phyloP scores from a whole-genome alignment of 2,888 invertebrate species.

The Laothoe populi region DNA sequence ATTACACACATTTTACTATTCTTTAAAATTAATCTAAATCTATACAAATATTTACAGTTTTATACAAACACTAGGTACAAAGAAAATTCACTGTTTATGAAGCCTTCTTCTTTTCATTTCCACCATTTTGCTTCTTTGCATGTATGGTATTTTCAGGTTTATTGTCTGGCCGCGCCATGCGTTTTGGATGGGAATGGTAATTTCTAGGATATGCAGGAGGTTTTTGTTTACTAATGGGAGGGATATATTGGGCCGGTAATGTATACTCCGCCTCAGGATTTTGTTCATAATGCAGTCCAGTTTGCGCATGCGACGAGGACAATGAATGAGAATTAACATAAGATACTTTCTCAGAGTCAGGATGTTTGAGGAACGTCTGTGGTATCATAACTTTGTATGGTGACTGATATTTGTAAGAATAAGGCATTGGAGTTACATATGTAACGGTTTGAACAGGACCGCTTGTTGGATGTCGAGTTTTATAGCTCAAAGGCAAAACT shows the following conservation, averaged over 20 bases:
- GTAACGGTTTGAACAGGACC: constrained; percentile 67
- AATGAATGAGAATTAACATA: constrained; percentile 73
- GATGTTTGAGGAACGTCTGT: constrained; percentile 65
- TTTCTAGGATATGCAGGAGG: constrained; percentile 67
- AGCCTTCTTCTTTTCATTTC: constrained; percentile 56
- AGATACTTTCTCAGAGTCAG: constrained; percentile 66
- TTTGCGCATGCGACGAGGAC: constrained; percentile 53
- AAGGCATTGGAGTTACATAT: constrained; percentile 75
- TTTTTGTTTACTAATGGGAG: constrained; percentile 61
- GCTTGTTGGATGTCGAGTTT: constrained; percentile 48
- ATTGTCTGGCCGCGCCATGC: constrained; percentile 64
- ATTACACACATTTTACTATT: neutral
- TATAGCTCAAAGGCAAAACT: constrained; percentile 70
- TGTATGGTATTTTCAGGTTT: constrained; percentile 47
- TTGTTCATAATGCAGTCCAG: constrained; percentile 51
- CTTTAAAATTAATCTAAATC: neutral
- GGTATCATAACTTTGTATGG: constrained; percentile 76
- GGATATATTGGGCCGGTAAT: constrained; percentile 54
- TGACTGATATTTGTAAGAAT: constrained; percentile 67
- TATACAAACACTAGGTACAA: neutral
- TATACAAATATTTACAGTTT: constrained; percentile 15
- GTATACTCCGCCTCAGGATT: constrained; percentile 68
- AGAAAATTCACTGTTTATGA: constrained; percentile 41
- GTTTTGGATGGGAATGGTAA: constrained; percentile 72
- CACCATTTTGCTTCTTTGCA: constrained; percentile 52